Base-by-base conservation (phyloP, 2,797 vertebrate genomes). In the Nasua narica region DNA sequence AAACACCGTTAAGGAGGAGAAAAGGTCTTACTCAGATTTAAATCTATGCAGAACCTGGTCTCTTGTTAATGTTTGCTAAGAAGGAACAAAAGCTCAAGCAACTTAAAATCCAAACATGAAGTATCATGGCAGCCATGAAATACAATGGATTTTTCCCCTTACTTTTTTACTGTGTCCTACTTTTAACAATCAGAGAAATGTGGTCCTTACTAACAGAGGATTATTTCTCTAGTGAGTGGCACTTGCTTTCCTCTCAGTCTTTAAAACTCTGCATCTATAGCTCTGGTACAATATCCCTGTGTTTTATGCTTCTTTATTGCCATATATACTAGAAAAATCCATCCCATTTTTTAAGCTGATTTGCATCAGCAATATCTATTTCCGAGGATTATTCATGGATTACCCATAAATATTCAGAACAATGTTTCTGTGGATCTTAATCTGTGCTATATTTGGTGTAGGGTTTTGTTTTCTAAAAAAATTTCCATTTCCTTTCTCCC, bases 361-460 rank as follows among this genome's bases (percentile, higher is more conserved):
- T 92, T 96, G 77, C 87, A 96, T 76, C 70, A 92, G 88, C 50
- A 37, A 89, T 95, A 92, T 96, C 95, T 96, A 54, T 93, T 95
- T 95, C 81, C 91, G 94, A 97, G 96, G 90, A 96, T 97, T 97
- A 97, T 96, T 92, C 74, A 74, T 88, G 92, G 96, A 97, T 97
- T 97, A 97, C 11, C 76, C 94, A 94, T 95, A 95, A 95, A 88
- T 91, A 96, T 96, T 96, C 88, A 97, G 95, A 94, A 78, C 58
- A 65, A 52, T 23, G 65, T 85, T 94, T 90, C 86, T 27, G 6
- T 56, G 78, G 82, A 50, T 95, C 46, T 96, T 97, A 94, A 95
- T 97, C 97, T 97, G 82, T 82, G 65, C 92, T 95, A 54, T 90
- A 94, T 97, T 96, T 93, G 95, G 77, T 19, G 76, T 93, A 88